Evolutionary conservation across 2,797 vertebrate genomes (phyloP).

Genomic region (Masticophis lateralis): DNA sequence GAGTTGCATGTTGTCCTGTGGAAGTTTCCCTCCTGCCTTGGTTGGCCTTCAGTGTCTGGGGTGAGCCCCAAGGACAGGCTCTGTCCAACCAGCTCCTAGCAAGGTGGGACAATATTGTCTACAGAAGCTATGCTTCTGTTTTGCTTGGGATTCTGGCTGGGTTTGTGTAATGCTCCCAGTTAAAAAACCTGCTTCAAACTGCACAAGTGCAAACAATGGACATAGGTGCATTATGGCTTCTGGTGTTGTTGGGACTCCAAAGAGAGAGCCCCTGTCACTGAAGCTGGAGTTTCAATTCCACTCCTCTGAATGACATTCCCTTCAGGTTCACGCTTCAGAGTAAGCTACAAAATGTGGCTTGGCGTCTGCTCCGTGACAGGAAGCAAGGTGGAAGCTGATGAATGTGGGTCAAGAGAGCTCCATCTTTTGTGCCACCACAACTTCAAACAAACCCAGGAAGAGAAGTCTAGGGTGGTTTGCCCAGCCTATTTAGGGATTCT

Average conservation of each 20-base stretch:
- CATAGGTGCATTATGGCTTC: not conserved
- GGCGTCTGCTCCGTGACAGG: not conserved
- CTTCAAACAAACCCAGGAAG: not conserved
- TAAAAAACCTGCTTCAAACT: not conserved
- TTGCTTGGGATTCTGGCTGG: not conserved
- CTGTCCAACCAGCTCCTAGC: not conserved
- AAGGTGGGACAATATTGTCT: not conserved
- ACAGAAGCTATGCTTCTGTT: not conserved
- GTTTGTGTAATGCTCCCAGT: not conserved
- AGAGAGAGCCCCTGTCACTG: not conserved
- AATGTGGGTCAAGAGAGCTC: not conserved
- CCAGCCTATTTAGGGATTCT: not conserved
- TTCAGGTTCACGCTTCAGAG: not conserved
- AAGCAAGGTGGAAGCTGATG: not conserved
- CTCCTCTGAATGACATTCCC: not conserved
- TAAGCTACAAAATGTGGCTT: not conserved
- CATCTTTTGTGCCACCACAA: not conserved
- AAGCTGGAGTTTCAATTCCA: not conserved
- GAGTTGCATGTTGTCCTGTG: not conserved
- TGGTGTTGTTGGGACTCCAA: not conserved
- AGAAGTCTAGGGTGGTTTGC: not conserved
- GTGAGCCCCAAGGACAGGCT: not conserved
- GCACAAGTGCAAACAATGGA: not conserved
- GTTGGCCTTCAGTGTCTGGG: not conserved
- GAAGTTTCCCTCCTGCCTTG: not conserved